Evolutionary conservation across 2,797 vertebrate genomes (phyloP), one percentile per base, ranked within the genome.

Genomic region (Cryptoblepharus egeriae): DNA sequence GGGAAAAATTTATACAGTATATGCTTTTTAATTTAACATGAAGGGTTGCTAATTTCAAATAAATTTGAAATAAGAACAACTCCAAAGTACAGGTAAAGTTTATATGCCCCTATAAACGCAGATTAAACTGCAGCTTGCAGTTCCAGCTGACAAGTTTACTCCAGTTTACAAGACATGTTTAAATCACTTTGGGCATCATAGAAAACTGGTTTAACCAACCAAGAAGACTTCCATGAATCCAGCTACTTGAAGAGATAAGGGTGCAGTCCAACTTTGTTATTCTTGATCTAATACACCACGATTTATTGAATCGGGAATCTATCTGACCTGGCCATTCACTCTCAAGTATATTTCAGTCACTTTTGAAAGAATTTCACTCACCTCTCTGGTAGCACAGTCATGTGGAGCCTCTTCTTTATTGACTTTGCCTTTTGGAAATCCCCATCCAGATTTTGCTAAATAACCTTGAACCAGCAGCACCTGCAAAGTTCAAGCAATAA

Each of bases 341-440:
- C 37, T 26, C 9, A 42, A 42, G 10, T 22, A 69, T 8, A 55
- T 18, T 79, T 81, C 22, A n/a, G 79, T 13, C 28, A 76, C 58
- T n/a, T 1, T 5, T 13, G 5, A n/a, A 89, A 61, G 71, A 5
- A 24, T 11, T 20, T 22, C 75, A 88, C 93, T 96, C 85, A 98
- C 98, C 94, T 99, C 99, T 92, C 99, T 96, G 81, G 98, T 98
- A 69, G 99, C 98, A 90, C 99, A 99, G 86, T 99, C 98, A 80
- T 98, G 97, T 64, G 98, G 98, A 13, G 98, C 98, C 88, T 99
- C 99, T 60, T 98, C 99, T 93, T 99, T 98, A 80, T 99, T 99
- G 35, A 99, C 98, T 92, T 99, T 99, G 30, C 99, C 99, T 93
- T 99, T 99, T 60, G 99, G 99, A 95, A 99, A 99, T 58, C 99